Conservation (phyloP, 2,113 vertebrate genomes). For the Pionites leucogaster region DNA sequence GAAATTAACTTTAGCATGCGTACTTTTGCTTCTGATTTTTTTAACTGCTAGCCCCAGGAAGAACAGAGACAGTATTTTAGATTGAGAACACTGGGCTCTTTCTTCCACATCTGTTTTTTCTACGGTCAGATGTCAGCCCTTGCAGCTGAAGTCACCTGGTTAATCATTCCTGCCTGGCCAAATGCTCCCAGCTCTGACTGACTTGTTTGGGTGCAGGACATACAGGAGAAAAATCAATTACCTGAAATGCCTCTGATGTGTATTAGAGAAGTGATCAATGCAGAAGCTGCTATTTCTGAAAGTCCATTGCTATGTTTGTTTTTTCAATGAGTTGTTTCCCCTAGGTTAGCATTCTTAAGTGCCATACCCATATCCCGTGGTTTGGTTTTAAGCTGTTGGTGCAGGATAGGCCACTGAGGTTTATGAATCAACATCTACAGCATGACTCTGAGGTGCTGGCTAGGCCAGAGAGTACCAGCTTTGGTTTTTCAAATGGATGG, state of each 20-base stretch:
- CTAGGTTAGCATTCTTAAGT: background rate
- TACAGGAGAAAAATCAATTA: background rate
- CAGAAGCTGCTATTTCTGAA: background rate
- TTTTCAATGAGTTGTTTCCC: background rate
- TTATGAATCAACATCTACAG: background rate
- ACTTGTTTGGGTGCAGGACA: background rate
- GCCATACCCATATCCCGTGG: background rate
- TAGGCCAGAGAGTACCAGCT: background rate
- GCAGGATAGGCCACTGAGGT: background rate
- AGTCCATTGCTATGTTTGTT: background rate
- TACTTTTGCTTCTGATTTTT: constrained; percentile 41
- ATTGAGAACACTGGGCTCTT: constrained; percentile 22
- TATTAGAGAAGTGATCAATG: background rate
- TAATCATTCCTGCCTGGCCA: constrained; percentile 13
- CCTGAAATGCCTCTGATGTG: background rate
- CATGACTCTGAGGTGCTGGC: background rate
- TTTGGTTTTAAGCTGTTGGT: background rate
- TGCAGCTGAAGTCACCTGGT: constrained; percentile 60
- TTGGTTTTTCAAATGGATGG: background rate
- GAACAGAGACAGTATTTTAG: constrained; percentile 16
- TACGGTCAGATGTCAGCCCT: constrained; percentile 12
- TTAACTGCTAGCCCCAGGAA: background rate
- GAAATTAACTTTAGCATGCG: constrained; percentile 35
- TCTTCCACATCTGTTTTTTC: constrained; percentile 36
- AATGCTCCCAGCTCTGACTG: background rate